Percentiles rank a stretch among this genome's conserved stretches.
These are phyloP conservation scores for Brachionus asplanchnoidis DNA, from an alignment of 1,140 invertebrate species.

Conservation along the genomic window DNA sequence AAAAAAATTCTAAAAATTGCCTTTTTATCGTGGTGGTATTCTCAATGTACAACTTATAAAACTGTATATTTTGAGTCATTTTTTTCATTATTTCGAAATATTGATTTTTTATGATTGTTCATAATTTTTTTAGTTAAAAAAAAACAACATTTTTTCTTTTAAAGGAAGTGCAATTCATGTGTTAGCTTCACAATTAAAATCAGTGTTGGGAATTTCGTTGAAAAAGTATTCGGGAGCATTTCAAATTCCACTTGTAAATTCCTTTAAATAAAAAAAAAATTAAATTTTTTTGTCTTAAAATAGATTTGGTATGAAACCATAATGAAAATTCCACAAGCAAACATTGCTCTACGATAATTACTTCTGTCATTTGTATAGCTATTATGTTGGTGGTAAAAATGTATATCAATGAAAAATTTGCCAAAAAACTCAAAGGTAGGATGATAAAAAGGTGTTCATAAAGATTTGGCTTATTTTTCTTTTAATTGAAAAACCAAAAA, in stretches of 20 bases:
- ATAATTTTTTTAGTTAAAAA: no score
- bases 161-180: conserved; percentile 56
- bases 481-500: background rate
- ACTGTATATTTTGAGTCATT: no score
- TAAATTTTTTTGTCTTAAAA: background rate
- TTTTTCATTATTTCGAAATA: no score
- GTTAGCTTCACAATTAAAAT: conserved; percentile 57
- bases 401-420: conserved; percentile 51
- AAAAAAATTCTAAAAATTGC: no score
- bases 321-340: background rate
- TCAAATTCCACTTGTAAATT: conserved; percentile 55
- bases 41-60: no score
- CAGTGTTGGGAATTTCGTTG: conserved; percentile 54
- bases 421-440: conserved; percentile 45
- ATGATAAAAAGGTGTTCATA: no score
- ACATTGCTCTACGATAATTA: conserved; percentile 46
- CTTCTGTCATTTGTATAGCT: conserved; percentile 49
- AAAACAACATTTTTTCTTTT: no score
- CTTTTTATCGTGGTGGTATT: no score
- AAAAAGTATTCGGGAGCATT: conserved; percentile 51
- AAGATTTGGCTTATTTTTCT: background rate
- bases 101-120: no score
- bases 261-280: background rate
- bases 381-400: conserved; percentile 52
- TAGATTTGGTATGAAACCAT: background rate